These are phyloP conservation scores for Paedocypris micromegethes DNA, from an alignment of 2,797 vertebrate genomes.

Conservation along the genomic window DNA sequence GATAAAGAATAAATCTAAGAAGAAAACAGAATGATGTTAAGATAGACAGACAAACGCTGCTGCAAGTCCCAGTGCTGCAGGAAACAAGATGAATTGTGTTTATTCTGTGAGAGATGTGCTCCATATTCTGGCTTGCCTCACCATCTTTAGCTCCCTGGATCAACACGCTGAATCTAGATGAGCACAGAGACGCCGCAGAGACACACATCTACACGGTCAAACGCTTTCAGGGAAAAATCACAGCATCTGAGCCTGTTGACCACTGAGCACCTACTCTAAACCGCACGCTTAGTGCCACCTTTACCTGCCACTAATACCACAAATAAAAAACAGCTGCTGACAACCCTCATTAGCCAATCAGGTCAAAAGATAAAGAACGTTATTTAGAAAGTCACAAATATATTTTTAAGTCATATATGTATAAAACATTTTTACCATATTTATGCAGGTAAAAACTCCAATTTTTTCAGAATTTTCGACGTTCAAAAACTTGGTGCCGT, in stretches of 20 bases:
- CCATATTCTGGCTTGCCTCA: conserved; percentile 12
- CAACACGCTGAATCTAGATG: conserved; percentile 44
- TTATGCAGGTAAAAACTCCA: no score
- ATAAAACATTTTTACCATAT: no score
- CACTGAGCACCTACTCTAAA: background rate
- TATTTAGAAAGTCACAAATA: no score
- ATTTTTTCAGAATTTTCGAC: no score
- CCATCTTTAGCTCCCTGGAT: conserved; percentile 37
- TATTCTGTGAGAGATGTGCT: conserved; percentile 28
- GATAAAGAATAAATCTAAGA: background rate
- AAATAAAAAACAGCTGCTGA: background rate
- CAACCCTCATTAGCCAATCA: no score
- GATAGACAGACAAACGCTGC: background rate
- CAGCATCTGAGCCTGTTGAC: background rate
- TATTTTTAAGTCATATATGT: no score
- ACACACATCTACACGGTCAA: conserved; percentile 5
- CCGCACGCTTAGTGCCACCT: background rate
- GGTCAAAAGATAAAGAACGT: no score
- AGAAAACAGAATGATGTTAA: background rate
- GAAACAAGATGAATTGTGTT: conserved; percentile 37
- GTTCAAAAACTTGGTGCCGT: no score
- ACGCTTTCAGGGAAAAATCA: conserved; percentile 5
- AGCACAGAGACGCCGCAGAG: conserved; percentile 33
- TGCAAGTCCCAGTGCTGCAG: background rate
- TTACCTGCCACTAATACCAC: background rate